These are phyloP conservation scores for Epinephelus awoara DNA, from an alignment of 2,797 vertebrate genomes.

Conservation along the genomic window DNA sequence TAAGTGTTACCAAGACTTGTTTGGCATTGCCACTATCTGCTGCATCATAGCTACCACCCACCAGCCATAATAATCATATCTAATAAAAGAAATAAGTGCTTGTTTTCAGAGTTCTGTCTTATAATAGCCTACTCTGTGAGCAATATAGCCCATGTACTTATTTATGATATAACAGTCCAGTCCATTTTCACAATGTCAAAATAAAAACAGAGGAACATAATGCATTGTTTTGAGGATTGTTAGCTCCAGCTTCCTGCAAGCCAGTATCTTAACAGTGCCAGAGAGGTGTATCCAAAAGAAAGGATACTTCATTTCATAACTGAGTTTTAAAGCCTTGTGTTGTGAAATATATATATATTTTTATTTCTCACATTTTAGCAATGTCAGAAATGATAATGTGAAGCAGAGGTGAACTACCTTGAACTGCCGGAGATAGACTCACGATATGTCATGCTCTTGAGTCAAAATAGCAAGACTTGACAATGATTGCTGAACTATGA, in stretches of 20 bases:
- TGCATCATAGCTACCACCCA: background rate
- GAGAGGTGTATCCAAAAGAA: constrained; percentile 39
- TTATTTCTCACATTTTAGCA: constrained; percentile 29
- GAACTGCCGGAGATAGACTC: constrained; percentile 36
- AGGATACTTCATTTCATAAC: constrained; percentile 42
- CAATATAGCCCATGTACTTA: constrained; percentile 7
- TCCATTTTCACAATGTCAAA: constrained; percentile 39
- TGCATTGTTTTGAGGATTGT: constrained; percentile 45
- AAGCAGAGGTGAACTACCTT: constrained; percentile 36
- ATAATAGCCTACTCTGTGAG: constrained; percentile 1
- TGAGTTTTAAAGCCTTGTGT: constrained; percentile 26
- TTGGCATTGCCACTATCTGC: background rate
- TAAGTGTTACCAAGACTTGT: no score
- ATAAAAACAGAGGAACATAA: constrained; percentile 37
- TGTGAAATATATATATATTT: no score
- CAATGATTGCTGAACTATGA: constrained; percentile 46
- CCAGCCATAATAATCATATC: no score
- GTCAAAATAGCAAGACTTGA: constrained; percentile 49
- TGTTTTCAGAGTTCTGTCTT: constrained; percentile 8
- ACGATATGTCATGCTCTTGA: constrained; percentile 33
- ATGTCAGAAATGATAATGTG: constrained; percentile 35
- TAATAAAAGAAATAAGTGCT: no score
- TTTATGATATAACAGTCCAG: background rate
- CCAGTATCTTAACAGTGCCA: constrained; percentile 35
- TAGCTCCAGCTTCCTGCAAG: constrained; percentile 33